phyloP scores from a whole-genome alignment of 2,113 vertebrate species.

The Micronycteris hirsuta region DNA sequence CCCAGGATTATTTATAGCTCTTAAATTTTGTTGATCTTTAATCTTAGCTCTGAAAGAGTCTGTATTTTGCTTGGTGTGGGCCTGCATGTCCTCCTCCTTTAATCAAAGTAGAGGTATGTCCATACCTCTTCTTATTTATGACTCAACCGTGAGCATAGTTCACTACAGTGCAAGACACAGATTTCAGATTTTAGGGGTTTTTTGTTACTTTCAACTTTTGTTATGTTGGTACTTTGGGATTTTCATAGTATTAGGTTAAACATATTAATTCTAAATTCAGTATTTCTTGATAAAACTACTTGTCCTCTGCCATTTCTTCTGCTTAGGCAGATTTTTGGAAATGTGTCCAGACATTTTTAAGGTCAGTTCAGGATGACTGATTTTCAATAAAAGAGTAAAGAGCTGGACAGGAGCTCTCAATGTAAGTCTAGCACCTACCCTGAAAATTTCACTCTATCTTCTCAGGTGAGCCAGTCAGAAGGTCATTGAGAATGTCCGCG shows the following conservation, averaged over 20 bases:
- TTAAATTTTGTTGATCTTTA: background rate
- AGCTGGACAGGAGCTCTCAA: background rate
- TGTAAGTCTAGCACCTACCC: background rate
- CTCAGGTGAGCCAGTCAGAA: background rate
- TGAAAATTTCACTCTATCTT: background rate
- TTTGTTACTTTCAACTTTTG: no score
- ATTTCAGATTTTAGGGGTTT: no score
- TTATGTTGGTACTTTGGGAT: no score
- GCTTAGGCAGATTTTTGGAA: background rate
- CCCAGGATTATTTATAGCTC: background rate
- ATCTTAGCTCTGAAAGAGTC: background rate
- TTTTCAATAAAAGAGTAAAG: background rate
- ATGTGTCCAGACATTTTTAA: background rate
- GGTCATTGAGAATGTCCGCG: fast-evolving
- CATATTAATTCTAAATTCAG: no score
- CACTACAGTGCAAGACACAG: no score
- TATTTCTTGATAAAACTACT: no score
- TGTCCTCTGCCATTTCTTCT: background rate
- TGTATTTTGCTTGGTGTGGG: background rate
- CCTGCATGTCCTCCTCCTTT: background rate
- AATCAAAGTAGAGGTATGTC: background rate
- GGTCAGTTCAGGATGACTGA: background rate
- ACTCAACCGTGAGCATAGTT: no score
- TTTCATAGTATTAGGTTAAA: no score
- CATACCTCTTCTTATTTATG: background rate